Conservation (phyloP, 2,113 vertebrate species). For the Aythya baeri region DNA sequence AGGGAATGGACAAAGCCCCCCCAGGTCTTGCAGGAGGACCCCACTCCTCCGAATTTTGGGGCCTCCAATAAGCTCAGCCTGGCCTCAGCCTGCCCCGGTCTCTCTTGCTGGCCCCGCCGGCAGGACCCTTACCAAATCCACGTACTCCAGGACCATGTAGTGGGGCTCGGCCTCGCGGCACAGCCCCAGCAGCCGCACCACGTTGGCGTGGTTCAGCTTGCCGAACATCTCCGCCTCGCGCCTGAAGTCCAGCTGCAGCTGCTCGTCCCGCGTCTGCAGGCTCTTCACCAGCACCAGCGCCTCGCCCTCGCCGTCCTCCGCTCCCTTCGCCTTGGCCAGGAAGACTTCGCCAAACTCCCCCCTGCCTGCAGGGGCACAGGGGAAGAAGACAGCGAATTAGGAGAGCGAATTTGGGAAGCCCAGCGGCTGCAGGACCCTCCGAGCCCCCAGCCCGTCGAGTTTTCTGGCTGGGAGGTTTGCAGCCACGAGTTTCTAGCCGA, state of each 20-base stretch:
- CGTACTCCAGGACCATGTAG: constrained; percentile 96
- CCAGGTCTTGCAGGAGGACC: background rate
- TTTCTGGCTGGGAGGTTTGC: background rate
- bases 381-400: background rate
- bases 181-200: constrained; percentile 89
- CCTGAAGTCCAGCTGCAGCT: constrained; percentile 91
- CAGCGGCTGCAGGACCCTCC: background rate
- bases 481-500: background rate
- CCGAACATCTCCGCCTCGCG: constrained; percentile 95
- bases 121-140: constrained; percentile 87
- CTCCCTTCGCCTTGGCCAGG: constrained; percentile 89
- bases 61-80: background rate
- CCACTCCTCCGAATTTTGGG: background rate
- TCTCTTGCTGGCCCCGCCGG: background rate
- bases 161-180: constrained; percentile 91
- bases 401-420: background rate
- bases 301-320: constrained; percentile 85
- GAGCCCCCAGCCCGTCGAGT: background rate
- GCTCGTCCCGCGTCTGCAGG: constrained; percentile 90
- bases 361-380: constrained; percentile 78
- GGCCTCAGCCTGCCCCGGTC: background rate
- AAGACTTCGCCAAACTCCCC: constrained; percentile 97
- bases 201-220: constrained; percentile 89
- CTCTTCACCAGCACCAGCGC: constrained; percentile 93
- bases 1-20: background rate